Evolutionary conservation across 2,888 invertebrate species (phyloP), one percentile per base, ranked within the genome.

Genomic region (Cerceris ruficornis): DNA sequence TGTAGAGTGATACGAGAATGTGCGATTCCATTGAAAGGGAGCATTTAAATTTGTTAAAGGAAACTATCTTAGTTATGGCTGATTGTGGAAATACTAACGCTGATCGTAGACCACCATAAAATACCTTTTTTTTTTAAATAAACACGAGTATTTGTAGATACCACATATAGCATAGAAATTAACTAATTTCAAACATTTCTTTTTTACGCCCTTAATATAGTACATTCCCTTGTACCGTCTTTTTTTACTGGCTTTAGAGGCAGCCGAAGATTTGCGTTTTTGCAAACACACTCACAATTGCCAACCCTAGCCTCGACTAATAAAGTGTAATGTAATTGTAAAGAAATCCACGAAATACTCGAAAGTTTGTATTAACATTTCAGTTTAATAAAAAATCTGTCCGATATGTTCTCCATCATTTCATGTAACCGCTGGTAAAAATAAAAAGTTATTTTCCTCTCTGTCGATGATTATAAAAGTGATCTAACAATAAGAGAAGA

Each of bases 311-410:
- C 58, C 65, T 59, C 60, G 67, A 72, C 67, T 14, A 55, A 60
- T 67, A 60, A 67, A 46, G 14, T 72, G 13, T 71, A 71, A 71
- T 54, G 14, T 60, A 59, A 46, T 67, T 67, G 15, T 54, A 65
- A 67, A 72, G 9, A 59, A 70, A 0, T 42, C 65, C 58, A 54
- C 9, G 58, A 15, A 67, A 66, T 66, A 72, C 71, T 59, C 58
- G 43, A 67, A 9, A 59, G 54, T 59, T 67, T 72, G 46, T 72
- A 72, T 72, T 59, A 52, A 72, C 54, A 67, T n/a, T 43, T 67
- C 46, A 60, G 52, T 54, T 15, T 14, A 72, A 71, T 72, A 43
- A 67, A 69, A 69, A 14, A 14, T 49, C 46, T 15, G 43, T 69
- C 14, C 17, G 55, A 62, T 13, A 17, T 69, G 39, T 58, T 7